These are phyloP conservation scores for Hirtodrosophila trivittata DNA, from an alignment of 2,888 invertebrate species.

Conservation along the genomic window DNA sequence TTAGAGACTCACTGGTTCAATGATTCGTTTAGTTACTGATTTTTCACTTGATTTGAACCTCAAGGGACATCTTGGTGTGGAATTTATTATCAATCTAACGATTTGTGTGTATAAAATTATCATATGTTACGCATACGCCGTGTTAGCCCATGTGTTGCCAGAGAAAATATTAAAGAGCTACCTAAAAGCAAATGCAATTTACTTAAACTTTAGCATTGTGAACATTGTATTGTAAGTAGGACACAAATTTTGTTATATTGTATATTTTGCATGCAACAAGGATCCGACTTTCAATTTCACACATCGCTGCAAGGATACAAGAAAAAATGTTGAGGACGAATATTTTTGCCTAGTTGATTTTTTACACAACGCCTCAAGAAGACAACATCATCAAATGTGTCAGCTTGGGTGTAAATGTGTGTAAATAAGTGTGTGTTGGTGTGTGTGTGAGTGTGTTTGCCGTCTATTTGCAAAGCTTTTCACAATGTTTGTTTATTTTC, in stretches of 20 bases:
- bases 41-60: slow-evolving; percentile 1
- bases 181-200: slow-evolving; percentile 17
- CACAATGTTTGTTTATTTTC: slow-evolving; percentile 37
- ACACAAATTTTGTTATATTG: slow-evolving; percentile 17
- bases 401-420: slow-evolving; percentile 19
- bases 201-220: slow-evolving; percentile 8
- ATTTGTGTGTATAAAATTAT: too few relatives aligned
- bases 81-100: too few relatives aligned
- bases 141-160: slow-evolving; percentile 23
- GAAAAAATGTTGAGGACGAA: slow-evolving; percentile 17
- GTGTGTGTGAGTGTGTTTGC: slow-evolving; percentile 21
- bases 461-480: slow-evolving; percentile 34
- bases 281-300: slow-evolving; percentile 71
- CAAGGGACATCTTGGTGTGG: background rate
- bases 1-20: too few relatives aligned
- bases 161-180: background rate
- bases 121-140: slow-evolving; percentile 9
- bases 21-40: too few relatives aligned
- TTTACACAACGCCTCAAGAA: slow-evolving; percentile 10
- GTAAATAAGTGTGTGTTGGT: background rate
- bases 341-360: slow-evolving; percentile 38
- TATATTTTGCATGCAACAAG: slow-evolving; percentile 51
- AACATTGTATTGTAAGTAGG: slow-evolving; percentile 2
- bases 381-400: slow-evolving; percentile 48
- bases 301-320: slow-evolving; percentile 65